Evolutionary conservation across 1,140 invertebrate species (phyloP).

Genomic region (Ceratosolen solmsi): DNA sequence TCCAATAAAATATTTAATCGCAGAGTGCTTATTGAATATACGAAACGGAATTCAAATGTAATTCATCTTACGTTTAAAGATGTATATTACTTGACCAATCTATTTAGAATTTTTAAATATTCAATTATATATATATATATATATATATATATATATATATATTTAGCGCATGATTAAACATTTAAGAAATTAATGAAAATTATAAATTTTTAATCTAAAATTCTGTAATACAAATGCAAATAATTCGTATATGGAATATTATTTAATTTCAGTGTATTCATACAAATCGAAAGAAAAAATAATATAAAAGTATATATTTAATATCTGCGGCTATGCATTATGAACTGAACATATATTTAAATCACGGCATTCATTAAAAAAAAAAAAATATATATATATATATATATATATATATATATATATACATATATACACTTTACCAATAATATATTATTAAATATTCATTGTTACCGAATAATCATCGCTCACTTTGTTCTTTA

Average conservation of each 20-base stretch:
- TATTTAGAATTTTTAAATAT: neutral
- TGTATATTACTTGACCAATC: neutral
- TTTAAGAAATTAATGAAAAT: neutral
- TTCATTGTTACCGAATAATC: neutral
- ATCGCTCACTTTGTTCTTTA: neutral
- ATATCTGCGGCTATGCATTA: no score
- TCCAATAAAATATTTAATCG: neutral
- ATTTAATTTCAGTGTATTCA: no score
- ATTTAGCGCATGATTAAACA: neutral
- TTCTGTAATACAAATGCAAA: no score
- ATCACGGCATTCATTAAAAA: no score
- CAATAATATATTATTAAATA: no score
- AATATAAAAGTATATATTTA: no score
- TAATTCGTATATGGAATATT: no score
- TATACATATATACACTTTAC: no score
- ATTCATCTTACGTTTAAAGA: neutral
- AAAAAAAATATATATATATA: no score
- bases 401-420: no score
- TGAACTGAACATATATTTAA: no score
- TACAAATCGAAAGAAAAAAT: no score
- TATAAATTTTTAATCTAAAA: neutral
- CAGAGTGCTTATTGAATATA: neutral
- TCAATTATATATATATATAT: neutral
- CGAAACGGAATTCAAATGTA: neutral
- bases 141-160: neutral